Conservation (phyloP, 2,797 vertebrate species). For the Pagetopsis macropterus region DNA sequence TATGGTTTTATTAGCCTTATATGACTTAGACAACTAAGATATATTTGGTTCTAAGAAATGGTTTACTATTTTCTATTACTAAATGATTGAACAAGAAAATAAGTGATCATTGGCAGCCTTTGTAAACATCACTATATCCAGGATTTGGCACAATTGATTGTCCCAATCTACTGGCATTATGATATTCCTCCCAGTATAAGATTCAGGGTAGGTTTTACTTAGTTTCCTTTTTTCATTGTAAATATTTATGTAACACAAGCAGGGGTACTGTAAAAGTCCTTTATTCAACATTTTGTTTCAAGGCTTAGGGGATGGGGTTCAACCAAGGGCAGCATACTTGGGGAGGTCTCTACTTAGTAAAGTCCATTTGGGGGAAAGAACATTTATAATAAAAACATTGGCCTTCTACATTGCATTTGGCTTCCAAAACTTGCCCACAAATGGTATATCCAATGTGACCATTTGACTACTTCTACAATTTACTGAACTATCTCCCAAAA, state of each 20-base stretch:
- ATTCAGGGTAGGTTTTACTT: background rate
- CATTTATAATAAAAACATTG: slow-evolving; percentile 78
- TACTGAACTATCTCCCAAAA: slow-evolving; percentile 70
- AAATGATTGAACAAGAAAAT: background rate
- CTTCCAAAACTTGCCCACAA: slow-evolving; percentile 71
- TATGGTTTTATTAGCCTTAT: background rate
- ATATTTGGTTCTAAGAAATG: background rate
- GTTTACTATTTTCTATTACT: background rate
- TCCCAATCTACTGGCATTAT: background rate
- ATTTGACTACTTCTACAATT: slow-evolving; percentile 69
- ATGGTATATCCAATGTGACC: slow-evolving; percentile 62
- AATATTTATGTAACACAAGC: slow-evolving; percentile 40
- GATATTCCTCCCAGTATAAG: background rate
- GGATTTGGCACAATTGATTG: fast-evolving
- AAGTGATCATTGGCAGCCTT: background rate
- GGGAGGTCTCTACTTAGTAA: slow-evolving; percentile 71
- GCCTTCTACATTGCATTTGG: slow-evolving; percentile 80
- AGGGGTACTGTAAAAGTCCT: slow-evolving; percentile 81
- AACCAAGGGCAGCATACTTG: slow-evolving; percentile 65
- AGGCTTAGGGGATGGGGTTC: slow-evolving; percentile 65
- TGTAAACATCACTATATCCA: background rate
- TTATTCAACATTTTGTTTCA: slow-evolving; percentile 84
- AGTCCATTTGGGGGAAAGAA: slow-evolving; percentile 70
- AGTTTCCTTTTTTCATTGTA: background rate
- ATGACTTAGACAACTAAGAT: background rate